Evolutionary conservation across 2,888 invertebrate genomes (phyloP).

Genomic region (Philonicus albiceps): DNA sequence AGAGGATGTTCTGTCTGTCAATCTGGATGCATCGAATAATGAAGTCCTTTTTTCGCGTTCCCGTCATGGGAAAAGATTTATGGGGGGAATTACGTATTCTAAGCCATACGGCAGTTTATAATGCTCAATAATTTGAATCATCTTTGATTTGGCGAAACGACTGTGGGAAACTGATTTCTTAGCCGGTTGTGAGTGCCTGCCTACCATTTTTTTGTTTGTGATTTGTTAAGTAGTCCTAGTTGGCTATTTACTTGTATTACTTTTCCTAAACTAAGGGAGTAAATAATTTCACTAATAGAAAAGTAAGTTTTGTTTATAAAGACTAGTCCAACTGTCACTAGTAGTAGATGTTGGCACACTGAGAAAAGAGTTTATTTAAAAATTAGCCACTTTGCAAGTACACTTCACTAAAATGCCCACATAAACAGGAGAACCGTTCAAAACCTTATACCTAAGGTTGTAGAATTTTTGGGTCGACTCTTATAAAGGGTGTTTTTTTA

Average conservation of each 20-base stretch:
- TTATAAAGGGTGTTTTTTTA: too few species aligned
- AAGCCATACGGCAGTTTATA: not conserved
- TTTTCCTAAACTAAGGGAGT: not conserved
- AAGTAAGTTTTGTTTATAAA: too few species aligned
- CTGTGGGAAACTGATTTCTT: not conserved
- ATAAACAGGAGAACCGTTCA: too few species aligned
- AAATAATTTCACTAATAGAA: too few species aligned
- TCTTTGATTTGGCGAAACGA: slow-evolving; percentile 1
- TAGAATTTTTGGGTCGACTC: too few species aligned
- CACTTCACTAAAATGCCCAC: too few species aligned
- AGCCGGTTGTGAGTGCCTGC: not conserved
- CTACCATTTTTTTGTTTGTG: not conserved
- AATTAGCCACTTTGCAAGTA: too few species aligned
- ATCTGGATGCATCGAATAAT: slow-evolving; percentile 32
- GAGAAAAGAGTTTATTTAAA: too few species aligned
- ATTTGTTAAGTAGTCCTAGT: not conserved
- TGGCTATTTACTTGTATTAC: not conserved
- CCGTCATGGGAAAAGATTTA: slow-evolving; percentile 29
- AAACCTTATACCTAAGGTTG: too few species aligned
- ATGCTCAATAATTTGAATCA: not conserved
- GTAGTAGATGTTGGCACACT: too few species aligned
- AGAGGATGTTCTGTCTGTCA: slow-evolving; percentile 19
- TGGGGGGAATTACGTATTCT: slow-evolving; percentile 9
- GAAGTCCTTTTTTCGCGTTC: slow-evolving; percentile 32
- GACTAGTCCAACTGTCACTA: too few species aligned